Evolutionary conservation across 1,140 invertebrate genomes (phyloP), one percentile per base, ranked within the genome.

Genomic region (Drosophila pandora): DNA sequence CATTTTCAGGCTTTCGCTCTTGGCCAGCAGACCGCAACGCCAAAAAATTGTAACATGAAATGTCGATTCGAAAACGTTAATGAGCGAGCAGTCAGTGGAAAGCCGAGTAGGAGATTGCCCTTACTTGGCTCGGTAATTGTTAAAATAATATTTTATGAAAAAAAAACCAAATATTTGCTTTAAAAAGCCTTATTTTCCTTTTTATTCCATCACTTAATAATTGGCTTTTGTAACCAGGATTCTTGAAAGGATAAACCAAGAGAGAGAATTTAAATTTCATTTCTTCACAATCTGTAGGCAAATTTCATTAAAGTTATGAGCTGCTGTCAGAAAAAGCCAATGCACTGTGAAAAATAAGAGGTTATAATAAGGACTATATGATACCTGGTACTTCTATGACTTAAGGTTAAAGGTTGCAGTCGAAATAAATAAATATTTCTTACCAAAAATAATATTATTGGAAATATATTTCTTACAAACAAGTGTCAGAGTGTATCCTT

Each of bases 1-100:
- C 49, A 17, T 62, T 39, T 70, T 25, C 64, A 25, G 45, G 7
- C 13, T 17, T 8, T 17, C 17, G 17, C 17, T 2, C 7, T 47
- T 7, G 34, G 23, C 39, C 49, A 32, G 23, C 32, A 62, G 43
- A 72, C 79, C 80, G 56, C 78, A 88, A 82, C 71, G 58, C 80
- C 80, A 78, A 82, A 69, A 77, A 87, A 75, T 53, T 70, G 55
- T 71, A 64, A 78, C 69, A 82, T 71, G 75, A 68, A 88, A 78
- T 69, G 75, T 57, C 54, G 69, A 87, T 75, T 81, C 59, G 62
- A 63, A 50, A 71, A 34, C 52, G 63, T 82, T 82, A 82, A 84
- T 79, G 72, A 76, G 67, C 76, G 76, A 69, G 67, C 60, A 61
- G 56, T 34, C 61, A 55, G 45, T 30, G 23, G 30, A 48, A 49